phyloP scores from a whole-genome alignment of 2,888 invertebrate genomes.

The Drosophila diplacantha region DNA sequence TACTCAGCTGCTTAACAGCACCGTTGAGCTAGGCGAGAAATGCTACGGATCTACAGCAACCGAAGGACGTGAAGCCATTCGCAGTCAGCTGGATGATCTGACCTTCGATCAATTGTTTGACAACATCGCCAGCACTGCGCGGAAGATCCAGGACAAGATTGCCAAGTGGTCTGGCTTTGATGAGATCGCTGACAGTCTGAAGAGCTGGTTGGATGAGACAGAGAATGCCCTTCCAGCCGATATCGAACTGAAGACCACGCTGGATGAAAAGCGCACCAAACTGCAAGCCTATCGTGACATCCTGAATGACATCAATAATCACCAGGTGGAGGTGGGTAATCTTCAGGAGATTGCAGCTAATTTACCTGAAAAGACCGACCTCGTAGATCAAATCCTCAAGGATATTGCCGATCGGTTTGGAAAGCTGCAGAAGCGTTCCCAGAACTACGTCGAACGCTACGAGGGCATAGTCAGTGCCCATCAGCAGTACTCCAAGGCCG shows the following conservation, averaged over 20 bases:
- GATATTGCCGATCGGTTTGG: constrained; percentile 86
- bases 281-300: constrained; percentile 89
- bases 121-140: constrained; percentile 85
- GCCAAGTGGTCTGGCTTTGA: constrained; percentile 94
- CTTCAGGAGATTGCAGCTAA: constrained; percentile 88
- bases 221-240: constrained; percentile 87
- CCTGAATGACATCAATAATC: constrained; percentile 89
- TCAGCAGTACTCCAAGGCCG: constrained; percentile 91
- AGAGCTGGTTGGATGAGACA: constrained; percentile 87
- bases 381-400: constrained; percentile 84
- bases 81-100: constrained; percentile 89
- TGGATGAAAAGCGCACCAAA: constrained; percentile 94
- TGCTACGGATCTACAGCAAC: constrained; percentile 90
- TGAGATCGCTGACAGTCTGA: constrained; percentile 87
- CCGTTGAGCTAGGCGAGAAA: constrained; percentile 92
- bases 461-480: constrained; percentile 93
- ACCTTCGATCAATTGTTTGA: constrained; percentile 90
- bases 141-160: constrained; percentile 89
- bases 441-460: constrained; percentile 88
- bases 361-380: constrained; percentile 87
- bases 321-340: constrained; percentile 90
- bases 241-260: constrained; percentile 88
- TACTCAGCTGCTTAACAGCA: constrained; percentile 86
- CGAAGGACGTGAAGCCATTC: constrained; percentile 91
- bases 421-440: constrained; percentile 83